Evolutionary conservation across 1,140 invertebrate genomes (phyloP), one percentile per base, ranked within the genome.

Genomic region (Pararge aegeria): DNA sequence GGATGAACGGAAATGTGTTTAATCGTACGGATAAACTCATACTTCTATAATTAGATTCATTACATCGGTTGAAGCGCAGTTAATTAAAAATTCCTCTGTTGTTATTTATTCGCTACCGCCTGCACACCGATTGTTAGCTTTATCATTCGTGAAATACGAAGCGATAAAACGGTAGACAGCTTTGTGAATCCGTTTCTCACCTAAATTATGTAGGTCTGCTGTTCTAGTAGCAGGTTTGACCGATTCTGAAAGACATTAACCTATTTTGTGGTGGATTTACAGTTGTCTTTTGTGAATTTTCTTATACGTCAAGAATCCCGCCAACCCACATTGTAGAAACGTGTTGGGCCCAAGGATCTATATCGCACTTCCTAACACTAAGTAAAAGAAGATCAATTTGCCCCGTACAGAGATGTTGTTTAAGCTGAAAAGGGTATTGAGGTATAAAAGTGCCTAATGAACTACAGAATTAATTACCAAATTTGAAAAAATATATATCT

Each of bases 131-230:
- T 7, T 30, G 5, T 34, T 40, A 40, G 38, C 38, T 18, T 40
- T 16, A 16, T 40, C 38, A 2, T 40, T 40, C 16, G 38, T 40
- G 38, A 40, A 40, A 40, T 16, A 40, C 38, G 38, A 16, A 18
- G 38, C 38, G 38, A 40, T 40, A 40, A 40, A 40, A 40, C 16
- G 13, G 13, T 40, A 40, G 38, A 40, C 15, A 40, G 38, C 38
- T 16, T 40, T 40, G 38, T 16, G 16, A 40, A 16, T 40, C 38
- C 15, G 16, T 18, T 40, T 40, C 38, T 40, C 38, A 40, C 38
- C 13, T 40, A 15, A 40, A 40, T 40, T 16, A 40, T 40, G 13
- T 40, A 40, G 13, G 13, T 15, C 16, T 5, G 38, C 38, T 40
- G 38, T 40, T 18, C 38, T 5, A 6, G 38, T 18, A 15, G 13